Conservation (phyloP, 2,113 vertebrate species). For the Hyaena hyaena region DNA sequence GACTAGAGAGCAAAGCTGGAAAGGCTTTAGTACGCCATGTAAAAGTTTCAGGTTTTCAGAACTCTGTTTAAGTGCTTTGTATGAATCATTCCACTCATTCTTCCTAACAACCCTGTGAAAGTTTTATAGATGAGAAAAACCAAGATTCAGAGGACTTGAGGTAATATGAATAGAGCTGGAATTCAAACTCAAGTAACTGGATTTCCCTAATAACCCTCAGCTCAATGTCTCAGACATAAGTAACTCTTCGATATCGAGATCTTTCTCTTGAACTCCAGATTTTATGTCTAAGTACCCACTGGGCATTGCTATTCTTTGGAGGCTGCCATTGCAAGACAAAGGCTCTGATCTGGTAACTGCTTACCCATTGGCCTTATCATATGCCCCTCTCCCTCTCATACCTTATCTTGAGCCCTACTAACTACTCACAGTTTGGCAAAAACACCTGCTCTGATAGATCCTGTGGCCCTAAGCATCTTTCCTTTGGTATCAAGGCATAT, state of each 20-base stretch:
- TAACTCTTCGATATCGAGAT: background rate
- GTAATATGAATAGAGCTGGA: background rate
- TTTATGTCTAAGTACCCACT: background rate
- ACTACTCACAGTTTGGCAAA: background rate
- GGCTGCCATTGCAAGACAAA: background rate
- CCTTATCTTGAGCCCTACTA: background rate
- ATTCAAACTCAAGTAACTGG: background rate
- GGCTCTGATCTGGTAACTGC: background rate
- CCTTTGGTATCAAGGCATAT: background rate
- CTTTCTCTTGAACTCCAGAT: background rate
- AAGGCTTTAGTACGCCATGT: background rate
- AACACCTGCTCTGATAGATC: background rate
- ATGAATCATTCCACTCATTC: background rate
- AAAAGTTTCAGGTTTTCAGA: conserved; percentile 15
- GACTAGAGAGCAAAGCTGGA: conserved; percentile 39
- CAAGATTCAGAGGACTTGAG: background rate
- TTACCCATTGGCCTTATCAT: background rate
- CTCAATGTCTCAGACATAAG: background rate
- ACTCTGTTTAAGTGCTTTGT: background rate
- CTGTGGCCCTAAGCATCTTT: background rate
- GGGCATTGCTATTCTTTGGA: background rate
- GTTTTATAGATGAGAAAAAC: background rate
- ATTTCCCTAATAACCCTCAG: background rate
- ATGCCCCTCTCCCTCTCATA: background rate
- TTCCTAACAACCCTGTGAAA: background rate